phyloP scores from a whole-genome alignment of 1,140 invertebrate species.

The Bombus confusus region DNA sequence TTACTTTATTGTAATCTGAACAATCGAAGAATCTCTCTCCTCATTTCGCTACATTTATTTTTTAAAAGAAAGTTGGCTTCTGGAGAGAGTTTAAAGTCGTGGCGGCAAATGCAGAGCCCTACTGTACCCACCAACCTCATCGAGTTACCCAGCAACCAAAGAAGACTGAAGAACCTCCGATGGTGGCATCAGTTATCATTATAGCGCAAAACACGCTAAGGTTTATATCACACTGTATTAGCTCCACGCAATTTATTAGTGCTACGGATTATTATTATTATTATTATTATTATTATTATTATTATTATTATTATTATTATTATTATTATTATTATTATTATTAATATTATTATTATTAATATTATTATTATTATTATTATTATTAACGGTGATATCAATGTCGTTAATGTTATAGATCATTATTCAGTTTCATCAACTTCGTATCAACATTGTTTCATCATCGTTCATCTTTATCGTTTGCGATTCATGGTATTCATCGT shows the following conservation, averaged over 20 bases:
- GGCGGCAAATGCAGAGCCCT: slow-evolving; percentile 48
- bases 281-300: slow-evolving; percentile 58
- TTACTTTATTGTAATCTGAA: not conserved
- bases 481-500: not conserved
- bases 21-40: not conserved
- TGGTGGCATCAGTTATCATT: slow-evolving; percentile 78
- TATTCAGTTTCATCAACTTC: slow-evolving; percentile 22
- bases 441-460: not conserved
- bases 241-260: slow-evolving; percentile 48
- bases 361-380: slow-evolving; percentile 47
- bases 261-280: slow-evolving; percentile 60
- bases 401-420: slow-evolving; percentile 53
- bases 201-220: slow-evolving; percentile 68
- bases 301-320: slow-evolving; percentile 54
- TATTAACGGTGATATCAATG: slow-evolving; percentile 45
- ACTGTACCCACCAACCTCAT: slow-evolving; percentile 71
- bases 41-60: not conserved
- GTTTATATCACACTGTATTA: slow-evolving; percentile 51
- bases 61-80: not conserved
- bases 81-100: slow-evolving; percentile 41
- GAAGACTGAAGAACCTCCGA: slow-evolving; percentile 81
- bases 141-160: slow-evolving; percentile 81
- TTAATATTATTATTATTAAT: not conserved
- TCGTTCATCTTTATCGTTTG: not conserved
- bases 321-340: slow-evolving; percentile 45